Conservation (phyloP, 2,888 invertebrate species). For the Chrysodeixis includens region DNA sequence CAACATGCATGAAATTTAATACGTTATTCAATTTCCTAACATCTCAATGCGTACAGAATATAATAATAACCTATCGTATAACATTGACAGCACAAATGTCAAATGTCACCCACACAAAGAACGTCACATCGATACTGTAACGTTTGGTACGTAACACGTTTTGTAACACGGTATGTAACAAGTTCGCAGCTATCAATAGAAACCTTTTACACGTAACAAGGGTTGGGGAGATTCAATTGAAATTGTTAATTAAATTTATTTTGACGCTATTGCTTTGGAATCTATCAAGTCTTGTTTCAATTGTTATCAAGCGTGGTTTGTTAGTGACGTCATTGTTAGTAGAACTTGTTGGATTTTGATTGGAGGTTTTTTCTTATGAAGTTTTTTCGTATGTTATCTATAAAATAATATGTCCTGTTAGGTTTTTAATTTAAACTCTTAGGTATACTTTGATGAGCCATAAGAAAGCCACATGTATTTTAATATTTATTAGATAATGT, state of each 20-base stretch:
- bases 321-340: no score
- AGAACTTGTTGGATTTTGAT: no score
- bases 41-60: neutral
- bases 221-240: slow-evolving; percentile 54
- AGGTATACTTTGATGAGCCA: no score
- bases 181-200: slow-evolving; percentile 10
- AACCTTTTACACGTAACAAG: slow-evolving; percentile 21
- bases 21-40: neutral
- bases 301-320: slow-evolving; percentile 25
- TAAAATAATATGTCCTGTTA: no score
- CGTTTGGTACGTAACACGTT: neutral
- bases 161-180: neutral
- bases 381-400: no score
- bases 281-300: slow-evolving; percentile 21
- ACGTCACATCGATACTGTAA: slow-evolving; percentile 8
- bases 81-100: slow-evolving; percentile 35
- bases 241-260: slow-evolving; percentile 54
- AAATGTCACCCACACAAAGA: slow-evolving; percentile 23
- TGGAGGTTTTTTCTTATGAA: no score
- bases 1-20: slow-evolving; percentile 2
- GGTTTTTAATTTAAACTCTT: no score
- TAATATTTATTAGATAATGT: no score
- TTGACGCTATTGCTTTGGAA: slow-evolving; percentile 15
- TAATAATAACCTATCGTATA: slow-evolving; percentile 10
- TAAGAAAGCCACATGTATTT: no score